Percentiles rank a stretch among this genome's conserved stretches.
Conservation (phyloP, 2,113 vertebrate genomes). For the Engystomops pustulosus region DNA sequence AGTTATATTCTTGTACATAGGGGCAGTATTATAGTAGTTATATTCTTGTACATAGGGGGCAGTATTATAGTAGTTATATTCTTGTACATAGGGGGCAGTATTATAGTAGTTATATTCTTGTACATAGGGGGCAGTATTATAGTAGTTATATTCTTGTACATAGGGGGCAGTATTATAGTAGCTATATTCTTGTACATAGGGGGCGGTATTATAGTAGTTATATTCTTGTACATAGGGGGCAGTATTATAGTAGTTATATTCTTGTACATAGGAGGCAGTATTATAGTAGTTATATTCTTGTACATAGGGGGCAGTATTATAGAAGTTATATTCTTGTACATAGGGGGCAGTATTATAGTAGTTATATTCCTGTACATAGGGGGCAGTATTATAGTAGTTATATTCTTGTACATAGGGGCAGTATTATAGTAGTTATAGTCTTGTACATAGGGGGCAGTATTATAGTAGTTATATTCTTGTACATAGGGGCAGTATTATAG, state of each 20-base stretch:
- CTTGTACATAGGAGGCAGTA: not conserved
- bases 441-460: not conserved
- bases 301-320: too few species aligned
- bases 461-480: slow-evolving; percentile 13
- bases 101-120: not conserved
- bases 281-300: too few species aligned
- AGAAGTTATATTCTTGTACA: too few species aligned
- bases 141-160: not conserved
- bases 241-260: not conserved
- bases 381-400: not conserved
- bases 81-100: not conserved
- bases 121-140: too few species aligned
- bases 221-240: not conserved
- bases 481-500: not conserved
- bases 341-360: too few species aligned
- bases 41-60: slow-evolving; percentile 14
- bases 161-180: not conserved
- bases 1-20: slow-evolving; percentile 1
- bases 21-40: slow-evolving; percentile 1
- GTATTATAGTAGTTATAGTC: not conserved
- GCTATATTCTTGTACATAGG: not conserved
- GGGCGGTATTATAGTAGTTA: not conserved
- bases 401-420: not conserved
- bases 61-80: slow-evolving; percentile 12
- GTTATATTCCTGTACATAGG: too few species aligned